Base-by-base conservation (phyloP, 2,797 vertebrate genomes). In the Acrocephalus scirpaceus region DNA sequence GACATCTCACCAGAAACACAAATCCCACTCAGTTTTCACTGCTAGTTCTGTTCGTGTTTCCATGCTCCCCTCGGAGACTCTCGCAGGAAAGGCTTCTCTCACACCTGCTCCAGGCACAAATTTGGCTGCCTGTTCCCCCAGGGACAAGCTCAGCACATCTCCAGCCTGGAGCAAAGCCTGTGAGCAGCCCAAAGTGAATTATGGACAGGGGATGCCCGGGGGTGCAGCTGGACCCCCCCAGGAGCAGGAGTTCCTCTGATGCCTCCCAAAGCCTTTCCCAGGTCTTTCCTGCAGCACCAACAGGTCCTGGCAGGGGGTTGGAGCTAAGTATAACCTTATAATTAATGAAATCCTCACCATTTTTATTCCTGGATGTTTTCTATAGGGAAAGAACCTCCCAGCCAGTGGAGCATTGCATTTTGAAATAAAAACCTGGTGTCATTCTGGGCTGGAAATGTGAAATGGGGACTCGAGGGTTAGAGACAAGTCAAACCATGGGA, bases 11-110 rank as follows among this genome's bases (percentile, higher is more conserved):
- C 90, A 96, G 92, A 93, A 97, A 95, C 94, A 93, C 88, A 95
- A 79, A 95, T 96, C 93, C 96, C 93, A 95, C 95, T 96, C 94
- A 94, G 86, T 96, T 97, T 96, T 95, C 71, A 3, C 91, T 95
- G 92, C 90, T 92, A 79, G 88, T 71, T 92, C 30, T 94, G 86
- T 80, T 96, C 95, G 5, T 79, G 88, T 94, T 96, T 94, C 92
- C 93, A 95, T 38, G 92, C 92, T 94, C 90, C 74, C 84, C 88
- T 86, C 51, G 2, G 91, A 95, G 93, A 69, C 94, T 93, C 92
- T 75, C 64, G 47, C 76, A 94, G 91, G 92, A 92, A 93, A 95
- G 91, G 82, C 88, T 97, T 95, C 91, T 94, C 95, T 94, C 88
- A 60, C 91, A 88, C 95, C 90, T 96, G 91, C 92, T 93, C 2